Evolutionary conservation across 2,888 invertebrate genomes (phyloP), one percentile per base, ranked within the genome.

Genomic region (Drosophila anceps): DNA sequence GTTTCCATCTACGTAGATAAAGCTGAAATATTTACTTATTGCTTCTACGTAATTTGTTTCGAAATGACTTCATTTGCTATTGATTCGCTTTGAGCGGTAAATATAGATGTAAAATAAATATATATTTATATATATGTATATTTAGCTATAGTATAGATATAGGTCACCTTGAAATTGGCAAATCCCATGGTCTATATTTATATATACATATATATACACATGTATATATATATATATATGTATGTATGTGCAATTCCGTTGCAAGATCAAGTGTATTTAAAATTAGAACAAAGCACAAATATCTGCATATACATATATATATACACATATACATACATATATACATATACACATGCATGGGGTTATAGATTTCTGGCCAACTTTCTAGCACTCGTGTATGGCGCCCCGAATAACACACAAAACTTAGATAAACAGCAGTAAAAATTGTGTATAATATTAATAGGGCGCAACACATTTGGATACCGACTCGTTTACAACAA

Each of bases 341-440:
- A 27, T 9, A 4, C 9, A 10, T 0, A 10, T 18, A 20, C 29
- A 41, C 4, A 35, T 43, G 31, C 33, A 46, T 20, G 2, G 37
- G 20, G 27, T 18, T 60, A 37, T 53, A 48, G n/a, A 15, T 27
- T 54, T 59, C 9, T 62, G 76, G 58, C 61, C 75, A 44, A 50
- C 51, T 48, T 41, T 48, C 57, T 27, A 10, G 57, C 43, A 15
- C n/a, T 55, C 46, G 67, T 74, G 72, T 75, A 54, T 79, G 83
- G 83, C 87, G 89, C 83, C 87, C 71, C 54, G 67, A 71, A 69
- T 43, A 72, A 78, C 87, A 81, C 72, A 69, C 67, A 68, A 33
- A 68, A 61, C 73, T 85, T 73, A 85, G 84, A 85, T 90, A 85
- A 85, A 85, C 84, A 90, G 65, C 58, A 72, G 69, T 88, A 72